Conservation (phyloP, 2,113 vertebrate genomes). For the Pseudorasbora parva region DNA sequence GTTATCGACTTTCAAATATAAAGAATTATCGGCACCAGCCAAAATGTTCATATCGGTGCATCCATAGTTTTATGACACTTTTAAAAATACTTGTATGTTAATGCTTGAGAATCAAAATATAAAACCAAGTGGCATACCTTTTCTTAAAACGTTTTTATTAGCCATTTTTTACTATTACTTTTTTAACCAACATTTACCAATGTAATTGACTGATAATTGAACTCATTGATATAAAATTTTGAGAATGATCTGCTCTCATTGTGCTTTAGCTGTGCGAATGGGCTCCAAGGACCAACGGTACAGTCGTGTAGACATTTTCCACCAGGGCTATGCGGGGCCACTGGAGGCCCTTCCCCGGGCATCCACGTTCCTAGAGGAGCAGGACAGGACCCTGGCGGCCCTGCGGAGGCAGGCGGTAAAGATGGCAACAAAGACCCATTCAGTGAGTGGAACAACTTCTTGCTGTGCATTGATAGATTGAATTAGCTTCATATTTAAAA, state of each 20-base stretch:
- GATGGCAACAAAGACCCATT: conserved; percentile 70
- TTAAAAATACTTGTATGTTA: not conserved
- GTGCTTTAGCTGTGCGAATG: conserved; percentile 73
- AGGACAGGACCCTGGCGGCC: conserved; percentile 74
- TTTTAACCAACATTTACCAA: not conserved
- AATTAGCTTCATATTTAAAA: not conserved
- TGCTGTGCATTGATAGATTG: not conserved
- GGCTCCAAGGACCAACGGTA: conserved; percentile 77
- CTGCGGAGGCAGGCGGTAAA: conserved; percentile 73
- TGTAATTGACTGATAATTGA: not conserved
- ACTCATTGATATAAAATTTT: not conserved
- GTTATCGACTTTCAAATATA: too few relatives aligned
- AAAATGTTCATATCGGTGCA: too few relatives aligned
- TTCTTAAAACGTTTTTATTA: not conserved
- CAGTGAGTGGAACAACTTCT: conserved; percentile 58
- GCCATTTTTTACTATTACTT: not conserved
- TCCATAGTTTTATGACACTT: not conserved
- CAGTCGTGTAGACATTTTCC: conserved; percentile 81
- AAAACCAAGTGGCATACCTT: not conserved
- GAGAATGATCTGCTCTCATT: not conserved
- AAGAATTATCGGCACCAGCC: too few relatives aligned
- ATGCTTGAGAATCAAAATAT: not conserved
- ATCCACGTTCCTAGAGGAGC: conserved; percentile 76
- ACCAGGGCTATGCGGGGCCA: conserved; percentile 76
- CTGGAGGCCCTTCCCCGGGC: conserved; percentile 69